These are phyloP conservation scores for Dryobates pubescens DNA, from an alignment of 2,797 vertebrate genomes.

Conservation along the genomic window DNA sequence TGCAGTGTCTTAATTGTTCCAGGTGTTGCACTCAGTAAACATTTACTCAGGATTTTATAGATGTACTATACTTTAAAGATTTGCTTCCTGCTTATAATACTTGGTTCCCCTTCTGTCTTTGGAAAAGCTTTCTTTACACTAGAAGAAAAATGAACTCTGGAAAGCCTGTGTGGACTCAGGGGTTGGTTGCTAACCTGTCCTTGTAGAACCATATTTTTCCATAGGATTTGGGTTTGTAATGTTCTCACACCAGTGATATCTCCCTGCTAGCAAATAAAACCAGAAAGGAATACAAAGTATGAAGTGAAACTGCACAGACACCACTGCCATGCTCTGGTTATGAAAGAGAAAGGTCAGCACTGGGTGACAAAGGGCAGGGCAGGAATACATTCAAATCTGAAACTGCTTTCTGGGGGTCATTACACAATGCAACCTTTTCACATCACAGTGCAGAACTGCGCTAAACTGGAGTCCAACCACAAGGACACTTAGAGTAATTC, in stretches of 20 bases:
- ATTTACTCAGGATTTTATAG: conserved; percentile 63
- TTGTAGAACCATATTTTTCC: not conserved
- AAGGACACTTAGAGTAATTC: not conserved
- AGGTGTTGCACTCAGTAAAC: conserved; percentile 64
- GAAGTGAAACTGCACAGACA: not conserved
- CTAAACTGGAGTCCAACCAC: not conserved
- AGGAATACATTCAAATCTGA: not conserved
- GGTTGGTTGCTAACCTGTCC: not conserved
- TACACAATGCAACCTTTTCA: not conserved
- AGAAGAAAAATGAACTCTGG: not conserved
- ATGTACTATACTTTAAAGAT: conserved; percentile 7
- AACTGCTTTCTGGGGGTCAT: accelerated
- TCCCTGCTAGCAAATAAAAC: not conserved
- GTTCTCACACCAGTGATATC: not conserved
- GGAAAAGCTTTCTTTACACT: not conserved
- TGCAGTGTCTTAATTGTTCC: conserved; percentile 49
- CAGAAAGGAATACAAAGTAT: not conserved
- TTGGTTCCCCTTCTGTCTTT: not conserved
- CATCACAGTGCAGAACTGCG: not conserved
- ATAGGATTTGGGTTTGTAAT: not conserved
- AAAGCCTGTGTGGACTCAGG: not conserved
- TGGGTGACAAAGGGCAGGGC: not conserved
- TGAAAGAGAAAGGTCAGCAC: not conserved
- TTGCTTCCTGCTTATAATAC: conserved; percentile 46
- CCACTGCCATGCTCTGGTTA: not conserved